A percentile compares a stretch with the other conserved stretches of the same genome.
These are phyloP conservation scores for Euwallacea similis DNA, from an alignment of 1,140 invertebrate species.

Conservation along the genomic window DNA sequence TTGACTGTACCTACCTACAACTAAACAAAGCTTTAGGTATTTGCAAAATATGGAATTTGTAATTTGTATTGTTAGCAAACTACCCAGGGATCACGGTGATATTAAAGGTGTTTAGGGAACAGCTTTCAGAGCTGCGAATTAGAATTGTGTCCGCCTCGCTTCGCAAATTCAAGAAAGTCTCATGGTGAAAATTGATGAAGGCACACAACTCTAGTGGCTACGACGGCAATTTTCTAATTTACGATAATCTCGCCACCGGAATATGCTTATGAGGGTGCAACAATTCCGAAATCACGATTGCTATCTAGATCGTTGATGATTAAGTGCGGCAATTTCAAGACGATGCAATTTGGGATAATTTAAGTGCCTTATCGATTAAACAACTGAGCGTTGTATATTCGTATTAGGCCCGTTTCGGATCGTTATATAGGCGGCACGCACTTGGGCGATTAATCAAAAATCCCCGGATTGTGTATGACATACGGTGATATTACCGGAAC, in stretches of 20 bases:
- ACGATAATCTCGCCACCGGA: background rate
- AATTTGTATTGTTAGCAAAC: too few species aligned
- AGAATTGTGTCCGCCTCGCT: too few species aligned
- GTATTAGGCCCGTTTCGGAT: constrained; percentile 1
- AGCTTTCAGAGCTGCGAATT: too few species aligned
- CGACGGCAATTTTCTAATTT: too few species aligned
- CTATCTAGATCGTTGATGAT: constrained; percentile 31
- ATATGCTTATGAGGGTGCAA: constrained; percentile 20
- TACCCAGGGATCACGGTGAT: too few species aligned
- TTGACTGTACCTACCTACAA: background rate
- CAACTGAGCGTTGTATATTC: constrained; percentile 19
- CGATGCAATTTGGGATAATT: constrained; percentile 39
- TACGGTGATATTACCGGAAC: constrained; percentile 2
- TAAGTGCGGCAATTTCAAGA: constrained; percentile 35
- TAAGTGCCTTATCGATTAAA: constrained; percentile 39
- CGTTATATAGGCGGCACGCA: constrained; percentile 22
- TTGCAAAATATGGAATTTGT: too few species aligned
- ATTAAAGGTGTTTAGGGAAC: too few species aligned
- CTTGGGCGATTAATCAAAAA: constrained; percentile 29
- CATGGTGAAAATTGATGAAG: too few species aligned
- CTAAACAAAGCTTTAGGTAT: too few species aligned
- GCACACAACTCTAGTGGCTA: too few species aligned
- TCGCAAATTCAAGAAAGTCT: too few species aligned
- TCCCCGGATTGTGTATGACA: constrained; percentile 13
- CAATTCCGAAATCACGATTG: constrained; percentile 24